Evolutionary conservation across 2,888 invertebrate species (phyloP).

Genomic region (Andrena bicolor): DNA sequence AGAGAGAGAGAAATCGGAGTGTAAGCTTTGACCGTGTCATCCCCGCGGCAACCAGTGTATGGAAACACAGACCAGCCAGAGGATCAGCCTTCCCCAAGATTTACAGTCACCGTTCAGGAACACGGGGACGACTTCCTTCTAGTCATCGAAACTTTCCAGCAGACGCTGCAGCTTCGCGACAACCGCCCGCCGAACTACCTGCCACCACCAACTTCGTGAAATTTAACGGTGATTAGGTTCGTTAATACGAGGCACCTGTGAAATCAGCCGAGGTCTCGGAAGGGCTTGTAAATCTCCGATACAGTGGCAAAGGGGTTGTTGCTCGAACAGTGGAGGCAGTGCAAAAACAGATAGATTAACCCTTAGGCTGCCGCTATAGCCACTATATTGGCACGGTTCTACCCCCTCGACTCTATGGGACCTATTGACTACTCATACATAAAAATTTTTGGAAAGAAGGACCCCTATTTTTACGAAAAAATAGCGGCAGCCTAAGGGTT

Average conservation of each 20-base stretch:
- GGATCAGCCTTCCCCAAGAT: slow-evolving; percentile 40
- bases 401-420: too few species aligned
- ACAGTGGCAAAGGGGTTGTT: too few species aligned
- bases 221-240: slow-evolving; percentile 14
- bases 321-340: too few species aligned
- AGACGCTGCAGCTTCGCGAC: slow-evolving; percentile 14
- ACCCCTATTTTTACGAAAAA: too few species aligned
- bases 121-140: slow-evolving; percentile 22
- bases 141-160: slow-evolving; percentile 40
- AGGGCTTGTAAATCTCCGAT: not conserved
- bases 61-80: slow-evolving; percentile 43
- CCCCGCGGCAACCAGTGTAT: slow-evolving; percentile 50
- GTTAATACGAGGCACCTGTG: not conserved
- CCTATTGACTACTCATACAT: too few species aligned
- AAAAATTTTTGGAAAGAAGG: too few species aligned
- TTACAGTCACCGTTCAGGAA: slow-evolving; percentile 7
- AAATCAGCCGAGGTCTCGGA: not conserved
- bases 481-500: too few species aligned
- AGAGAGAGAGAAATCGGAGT: not conserved
- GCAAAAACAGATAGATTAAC: too few species aligned
- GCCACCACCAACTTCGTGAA: not conserved
- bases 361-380: too few species aligned
- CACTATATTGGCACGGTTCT: too few species aligned
- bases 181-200: not conserved
- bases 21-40: slow-evolving; percentile 45